Evolutionary conservation across 37 sponge, comb jelly and placozoan genomes (phyloP).

Genomic region (Axinella damicornis): DNA sequence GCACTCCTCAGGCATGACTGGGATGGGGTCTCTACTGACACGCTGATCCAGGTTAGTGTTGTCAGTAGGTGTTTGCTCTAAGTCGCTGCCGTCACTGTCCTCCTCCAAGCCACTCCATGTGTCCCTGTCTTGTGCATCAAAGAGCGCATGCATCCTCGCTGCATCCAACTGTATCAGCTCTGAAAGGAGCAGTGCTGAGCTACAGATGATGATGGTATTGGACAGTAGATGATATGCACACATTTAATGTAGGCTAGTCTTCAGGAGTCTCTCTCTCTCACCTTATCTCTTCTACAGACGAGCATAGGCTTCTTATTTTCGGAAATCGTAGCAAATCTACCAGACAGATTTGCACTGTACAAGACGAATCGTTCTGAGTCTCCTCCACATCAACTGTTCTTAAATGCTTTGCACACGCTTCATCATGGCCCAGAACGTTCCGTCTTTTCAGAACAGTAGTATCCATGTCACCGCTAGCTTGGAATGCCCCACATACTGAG

Average conservation of each 20-base stretch:
- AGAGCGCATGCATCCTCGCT: background rate
- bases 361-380: background rate
- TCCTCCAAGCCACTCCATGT: background rate
- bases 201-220: background rate
- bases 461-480: too few relatives aligned
- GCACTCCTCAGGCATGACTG: too few relatives aligned
- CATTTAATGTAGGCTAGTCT: too few relatives aligned
- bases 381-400: too few relatives aligned
- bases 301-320: conserved; percentile 14
- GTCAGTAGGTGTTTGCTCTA: too few relatives aligned
- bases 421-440: too few relatives aligned
- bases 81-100: background rate
- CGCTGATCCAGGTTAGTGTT: too few relatives aligned
- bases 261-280: background rate
- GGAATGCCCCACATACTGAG: too few relatives aligned
- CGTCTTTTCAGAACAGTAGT: too few relatives aligned
- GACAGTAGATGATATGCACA: too few relatives aligned
- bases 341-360: conserved; percentile 8
- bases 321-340: conserved; percentile 19
- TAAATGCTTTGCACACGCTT: too few relatives aligned
- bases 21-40: too few relatives aligned
- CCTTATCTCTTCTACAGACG: conserved; percentile 35
- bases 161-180: background rate
- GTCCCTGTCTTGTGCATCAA: background rate
- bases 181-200: background rate